Evolutionary conservation across 2,113 vertebrate species (phyloP), one percentile per base, ranked within the genome.

Genomic region (Muntiacus reevesi): DNA sequence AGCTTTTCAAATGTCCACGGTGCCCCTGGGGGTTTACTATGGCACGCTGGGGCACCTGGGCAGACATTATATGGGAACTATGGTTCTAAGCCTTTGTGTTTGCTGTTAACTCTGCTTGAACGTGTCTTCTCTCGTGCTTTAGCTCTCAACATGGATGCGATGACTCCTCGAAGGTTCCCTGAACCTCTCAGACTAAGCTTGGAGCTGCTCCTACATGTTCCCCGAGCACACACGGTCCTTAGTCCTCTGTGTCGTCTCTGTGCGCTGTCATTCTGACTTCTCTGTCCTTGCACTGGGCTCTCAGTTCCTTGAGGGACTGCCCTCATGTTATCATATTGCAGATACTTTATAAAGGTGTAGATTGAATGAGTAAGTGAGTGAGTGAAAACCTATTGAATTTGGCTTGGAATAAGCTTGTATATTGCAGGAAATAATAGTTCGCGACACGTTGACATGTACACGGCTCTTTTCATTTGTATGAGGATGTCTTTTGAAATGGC

Each of bases 171-270:
- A 71, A n/a, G 12, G 10, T 45, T 25, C 25, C 71, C 30, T 54
- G n/a, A 3, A 45, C 19, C 23, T 85, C 60, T 27, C 36, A 28
- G 60, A 6, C 83, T 1, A 8, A 36, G 36, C 36, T 54, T 0
- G 7, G 71, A 40, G 13, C 2, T 15, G 1, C 11, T 2, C 11
- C 57, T 17, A 1, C 1, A 0, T n/a, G n/a, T 15, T 45, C 23
- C 12, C 4, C 52, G 12, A 19, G 21, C 17, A 23, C 6, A 9
- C 11, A 7, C 14, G 36, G 3, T 40, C 21, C 33, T 67, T 9
- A 14, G 52, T 76, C 28, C 71, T 15, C 0, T 8, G 0, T 12
- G 74, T 76, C 13, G 25, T 25, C 27, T 86, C 45, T 89, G 27
- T 28, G 3, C 36, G 5, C 16, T 78, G 6, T 43, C 36, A 16